Conservation (phyloP, 2,113 vertebrate species). For the Eonycteris spelaea region DNA sequence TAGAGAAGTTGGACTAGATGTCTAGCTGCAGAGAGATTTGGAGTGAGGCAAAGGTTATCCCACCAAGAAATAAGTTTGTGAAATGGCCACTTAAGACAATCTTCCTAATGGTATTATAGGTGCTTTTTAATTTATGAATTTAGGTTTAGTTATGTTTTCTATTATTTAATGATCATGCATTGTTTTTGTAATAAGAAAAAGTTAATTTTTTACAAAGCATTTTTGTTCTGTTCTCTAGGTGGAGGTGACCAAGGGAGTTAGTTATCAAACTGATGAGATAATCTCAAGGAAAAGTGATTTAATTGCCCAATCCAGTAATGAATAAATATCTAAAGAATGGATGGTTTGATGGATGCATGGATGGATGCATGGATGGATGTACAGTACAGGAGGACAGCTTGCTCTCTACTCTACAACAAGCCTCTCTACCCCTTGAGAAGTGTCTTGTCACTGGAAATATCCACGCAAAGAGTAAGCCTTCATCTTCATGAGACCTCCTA, state of each 20-base stretch:
- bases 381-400: neutral
- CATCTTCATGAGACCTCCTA: neutral
- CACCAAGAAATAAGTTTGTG: neutral
- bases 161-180: neutral
- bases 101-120: neutral
- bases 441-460: neutral
- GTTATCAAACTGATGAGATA: neutral
- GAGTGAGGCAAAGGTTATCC: neutral
- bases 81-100: neutral
- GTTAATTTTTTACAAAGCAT: neutral
- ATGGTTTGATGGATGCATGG: neutral
- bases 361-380: neutral
- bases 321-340: neutral
- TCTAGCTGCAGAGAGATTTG: neutral
- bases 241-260: neutral
- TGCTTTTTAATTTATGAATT: neutral
- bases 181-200: slow-evolving; percentile 27
- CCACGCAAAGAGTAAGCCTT: neutral
- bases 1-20: neutral
- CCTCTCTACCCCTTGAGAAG: neutral
- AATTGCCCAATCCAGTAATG: neutral
- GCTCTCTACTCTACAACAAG: neutral
- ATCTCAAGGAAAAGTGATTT: neutral
- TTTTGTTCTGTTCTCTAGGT: neutral
- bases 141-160: neutral